Evolutionary conservation across 92 coral and sea anemone genomes (phyloP), one percentile per base, ranked within the genome.

Genomic region (Micromussa lordhowensis): DNA sequence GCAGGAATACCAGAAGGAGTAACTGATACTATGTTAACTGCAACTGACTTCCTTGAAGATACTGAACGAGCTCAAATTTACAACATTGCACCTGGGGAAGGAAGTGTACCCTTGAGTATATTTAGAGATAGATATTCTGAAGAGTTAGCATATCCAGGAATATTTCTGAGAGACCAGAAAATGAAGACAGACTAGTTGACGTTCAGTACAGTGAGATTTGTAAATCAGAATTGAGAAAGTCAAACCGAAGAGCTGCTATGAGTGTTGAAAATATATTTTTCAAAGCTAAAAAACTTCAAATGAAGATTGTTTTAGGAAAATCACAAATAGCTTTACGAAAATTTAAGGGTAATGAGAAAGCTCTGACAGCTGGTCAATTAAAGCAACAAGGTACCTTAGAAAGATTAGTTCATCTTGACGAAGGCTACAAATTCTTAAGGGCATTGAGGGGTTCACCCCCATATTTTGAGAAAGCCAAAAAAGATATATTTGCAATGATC

Each of bases 381-480:
- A 91, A 91, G 85, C 91, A 83, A 68, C 72, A 59, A 81, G 91
- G 93, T 22, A 87, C 91, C 38, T 29, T 91, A 9, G 92, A 89
- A 68, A 89, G 71, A 76, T 78, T 83, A 83, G 75, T 84, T 66
- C 92, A 89, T 82, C 79, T 72, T 40, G 87, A 89, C 84, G 85
- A 89, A 69, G 85, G 92, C 31, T 89, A 75, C 72, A 77, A 89
- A 72, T 84, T 89, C n/a, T n/a, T n/a, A n/a, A n/a, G n/a, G n/a
- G n/a, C n/a, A n/a, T n/a, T n/a, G n/a, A n/a, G n/a, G 3, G 87
- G 87, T 13, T 83, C 77, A 53, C 79, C 87, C 13, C 87, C 87
- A 8, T 68, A 40, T 40, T 40, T 40, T 40, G 48, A 40, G 48
- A 40, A 40, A 10, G 7, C 48, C 48, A 40, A 40, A 40, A 40